phyloP scores from a whole-genome alignment of 2,113 vertebrate species.

The Pogona vitticeps region DNA sequence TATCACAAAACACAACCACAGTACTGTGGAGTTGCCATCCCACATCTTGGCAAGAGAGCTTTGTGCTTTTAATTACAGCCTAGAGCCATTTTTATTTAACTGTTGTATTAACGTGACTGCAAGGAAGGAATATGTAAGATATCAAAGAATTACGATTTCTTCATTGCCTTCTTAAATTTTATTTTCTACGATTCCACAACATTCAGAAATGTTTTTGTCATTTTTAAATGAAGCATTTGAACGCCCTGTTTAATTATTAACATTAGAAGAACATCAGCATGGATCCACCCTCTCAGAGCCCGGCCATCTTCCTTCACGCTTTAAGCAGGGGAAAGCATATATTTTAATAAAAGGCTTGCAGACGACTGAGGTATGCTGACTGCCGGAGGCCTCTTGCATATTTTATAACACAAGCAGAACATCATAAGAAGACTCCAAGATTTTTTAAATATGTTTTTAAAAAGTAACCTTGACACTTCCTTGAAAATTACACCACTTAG shows the following conservation, averaged over 20 bases:
- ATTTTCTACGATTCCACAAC: slow-evolving; percentile 12
- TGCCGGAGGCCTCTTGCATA: slow-evolving; percentile 6
- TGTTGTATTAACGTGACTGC: background rate
- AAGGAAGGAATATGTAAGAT: background rate
- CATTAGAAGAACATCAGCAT: background rate
- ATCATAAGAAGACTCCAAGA: background rate
- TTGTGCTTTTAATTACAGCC: slow-evolving; percentile 30
- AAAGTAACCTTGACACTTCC: slow-evolving; percentile 10
- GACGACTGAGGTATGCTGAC: background rate
- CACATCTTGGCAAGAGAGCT: slow-evolving; percentile 11
- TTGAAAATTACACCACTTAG: slow-evolving; percentile 1
- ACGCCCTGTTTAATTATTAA: slow-evolving; percentile 25
- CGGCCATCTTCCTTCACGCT: background rate
- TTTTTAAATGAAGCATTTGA: slow-evolving; percentile 18
- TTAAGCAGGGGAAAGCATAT: background rate
- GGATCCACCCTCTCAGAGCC: background rate
- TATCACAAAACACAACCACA: background rate
- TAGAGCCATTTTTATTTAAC: slow-evolving; percentile 1
- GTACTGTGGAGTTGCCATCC: background rate
- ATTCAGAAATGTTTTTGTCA: background rate
- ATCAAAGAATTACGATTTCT: slow-evolving; percentile 6
- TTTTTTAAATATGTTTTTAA: slow-evolving; percentile 8
- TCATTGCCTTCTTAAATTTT: background rate
- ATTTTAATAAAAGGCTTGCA: slow-evolving; percentile 27
- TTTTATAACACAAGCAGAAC: slow-evolving; percentile 8